Evolutionary conservation across 2,797 vertebrate genomes (phyloP).

Genomic region (Pipistrellus nathusii): DNA sequence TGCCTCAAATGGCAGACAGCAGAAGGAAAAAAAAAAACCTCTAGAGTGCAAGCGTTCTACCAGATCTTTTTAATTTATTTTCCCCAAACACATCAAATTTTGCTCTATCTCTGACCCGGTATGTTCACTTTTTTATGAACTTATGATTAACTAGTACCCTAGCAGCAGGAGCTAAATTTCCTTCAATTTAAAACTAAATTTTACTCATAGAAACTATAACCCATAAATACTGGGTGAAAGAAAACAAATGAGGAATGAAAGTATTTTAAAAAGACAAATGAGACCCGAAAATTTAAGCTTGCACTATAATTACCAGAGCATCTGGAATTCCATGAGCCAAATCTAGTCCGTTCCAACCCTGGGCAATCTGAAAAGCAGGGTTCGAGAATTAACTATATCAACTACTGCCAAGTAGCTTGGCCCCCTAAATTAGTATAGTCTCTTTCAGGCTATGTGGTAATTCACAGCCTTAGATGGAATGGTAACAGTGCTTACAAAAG

Average conservation of each 20-base stretch:
- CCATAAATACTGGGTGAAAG: conserved; percentile 78
- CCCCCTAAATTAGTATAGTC: conserved; percentile 45
- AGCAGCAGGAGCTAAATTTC: conserved; percentile 76
- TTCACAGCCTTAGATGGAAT: conserved; percentile 32
- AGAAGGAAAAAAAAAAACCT: conserved; percentile 75
- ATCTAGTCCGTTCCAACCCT: conserved; percentile 60
- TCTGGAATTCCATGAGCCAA: conserved; percentile 73
- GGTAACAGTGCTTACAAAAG: background rate
- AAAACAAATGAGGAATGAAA: conserved; percentile 77
- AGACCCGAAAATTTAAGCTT: conserved; percentile 72
- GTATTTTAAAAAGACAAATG: conserved; percentile 78
- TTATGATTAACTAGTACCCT: conserved; percentile 83
- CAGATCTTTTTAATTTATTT: conserved; percentile 87
- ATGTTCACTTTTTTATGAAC: conserved; percentile 85
- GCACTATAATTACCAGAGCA: conserved; percentile 76
- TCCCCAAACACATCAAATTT: conserved; percentile 83
- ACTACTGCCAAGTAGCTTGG: conserved; percentile 56
- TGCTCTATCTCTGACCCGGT: conserved; percentile 84
- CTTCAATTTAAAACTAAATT: conserved; percentile 84
- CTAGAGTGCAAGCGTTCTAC: conserved; percentile 80
- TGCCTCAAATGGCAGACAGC: conserved; percentile 84
- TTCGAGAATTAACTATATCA: conserved; percentile 71
- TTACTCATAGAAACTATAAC: conserved; percentile 74
- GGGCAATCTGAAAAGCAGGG: conserved; percentile 62
- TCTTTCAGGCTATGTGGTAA: conserved; percentile 49